Conservation (phyloP, 2,797 vertebrate genomes). For the Thunnus albacares region DNA sequence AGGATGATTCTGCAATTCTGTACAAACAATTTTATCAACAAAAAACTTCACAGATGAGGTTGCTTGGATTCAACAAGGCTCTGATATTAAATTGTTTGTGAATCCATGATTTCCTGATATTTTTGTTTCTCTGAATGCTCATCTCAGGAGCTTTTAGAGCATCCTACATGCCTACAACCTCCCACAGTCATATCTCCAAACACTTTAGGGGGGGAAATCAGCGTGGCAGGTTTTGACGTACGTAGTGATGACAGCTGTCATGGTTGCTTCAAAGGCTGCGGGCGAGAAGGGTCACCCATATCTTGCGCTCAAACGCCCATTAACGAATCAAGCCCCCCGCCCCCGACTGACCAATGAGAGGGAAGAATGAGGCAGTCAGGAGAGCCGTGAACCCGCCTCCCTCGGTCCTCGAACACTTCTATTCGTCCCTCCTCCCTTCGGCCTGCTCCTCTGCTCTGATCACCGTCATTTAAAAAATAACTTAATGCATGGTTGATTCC, state of each 20-base stretch:
- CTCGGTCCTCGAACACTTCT: conserved; percentile 39
- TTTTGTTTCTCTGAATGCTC: conserved; percentile 4
- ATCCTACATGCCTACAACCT: conserved; percentile 22
- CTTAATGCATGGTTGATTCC: conserved; percentile 77
- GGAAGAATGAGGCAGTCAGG: conserved; percentile 60
- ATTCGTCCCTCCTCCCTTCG: conserved; percentile 51
- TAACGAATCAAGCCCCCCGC: conserved; percentile 44
- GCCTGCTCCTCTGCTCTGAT: conserved; percentile 68
- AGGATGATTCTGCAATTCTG: background rate
- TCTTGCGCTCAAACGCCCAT: conserved; percentile 56
- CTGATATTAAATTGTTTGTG: background rate
- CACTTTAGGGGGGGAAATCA: conserved; percentile 34
- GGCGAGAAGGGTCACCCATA: conserved; percentile 48
- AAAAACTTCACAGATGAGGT: background rate
- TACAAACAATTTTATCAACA: background rate
- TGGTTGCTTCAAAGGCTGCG: conserved; percentile 56
- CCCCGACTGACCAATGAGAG: conserved; percentile 63
- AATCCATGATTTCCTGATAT: conserved; percentile 15
- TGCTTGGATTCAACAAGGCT: background rate
- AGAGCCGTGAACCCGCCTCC: conserved; percentile 69
- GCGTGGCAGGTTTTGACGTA: conserved; percentile 71
- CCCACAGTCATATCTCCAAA: conserved; percentile 35
- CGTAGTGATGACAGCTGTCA: conserved; percentile 82
- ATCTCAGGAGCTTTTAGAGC: background rate
- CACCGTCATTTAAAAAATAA: conserved; percentile 84